Conservation (phyloP, 1,140 invertebrate species). For the Drosophila busckii region DNA sequence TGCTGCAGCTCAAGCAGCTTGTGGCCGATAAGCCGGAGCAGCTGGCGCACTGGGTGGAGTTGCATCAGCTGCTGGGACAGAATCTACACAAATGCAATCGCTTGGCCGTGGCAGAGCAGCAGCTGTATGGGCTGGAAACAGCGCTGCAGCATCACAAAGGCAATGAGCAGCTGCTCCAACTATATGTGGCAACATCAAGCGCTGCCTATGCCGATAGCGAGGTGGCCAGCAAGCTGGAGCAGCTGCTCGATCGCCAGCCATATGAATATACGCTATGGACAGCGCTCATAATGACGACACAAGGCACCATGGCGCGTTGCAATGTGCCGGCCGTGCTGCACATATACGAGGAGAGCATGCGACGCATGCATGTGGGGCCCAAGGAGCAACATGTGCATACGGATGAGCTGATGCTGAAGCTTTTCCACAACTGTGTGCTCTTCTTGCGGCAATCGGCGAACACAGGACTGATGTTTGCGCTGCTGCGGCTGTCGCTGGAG, state of each 20-base stretch:
- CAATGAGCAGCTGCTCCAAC: slow-evolving; percentile 81
- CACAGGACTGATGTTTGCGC: slow-evolving; percentile 83
- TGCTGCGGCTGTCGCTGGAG: slow-evolving; percentile 82
- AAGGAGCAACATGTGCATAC: slow-evolving; percentile 29
- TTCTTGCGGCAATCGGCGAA: slow-evolving; percentile 84
- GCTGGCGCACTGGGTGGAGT: slow-evolving; percentile 30
- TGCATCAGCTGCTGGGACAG: slow-evolving; percentile 33
- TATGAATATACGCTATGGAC: slow-evolving; percentile 82
- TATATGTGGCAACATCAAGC: slow-evolving; percentile 53
- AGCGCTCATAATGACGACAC: slow-evolving; percentile 81
- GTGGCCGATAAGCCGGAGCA: slow-evolving; percentile 20
- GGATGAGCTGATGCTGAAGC: slow-evolving; percentile 79
- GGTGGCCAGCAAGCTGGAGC: slow-evolving; percentile 77
- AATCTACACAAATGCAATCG: slow-evolving; percentile 41
- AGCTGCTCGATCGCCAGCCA: slow-evolving; percentile 78
- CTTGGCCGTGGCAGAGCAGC: slow-evolving; percentile 44
- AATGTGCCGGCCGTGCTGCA: slow-evolving; percentile 81
- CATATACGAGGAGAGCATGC: slow-evolving; percentile 81
- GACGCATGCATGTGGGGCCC: slow-evolving; percentile 79
- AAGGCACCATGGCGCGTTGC: slow-evolving; percentile 83
- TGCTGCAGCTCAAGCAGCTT: slow-evolving; percentile 1
- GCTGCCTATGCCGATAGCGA: slow-evolving; percentile 66
- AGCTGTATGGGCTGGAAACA: slow-evolving; percentile 30
- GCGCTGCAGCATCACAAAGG: slow-evolving; percentile 79
- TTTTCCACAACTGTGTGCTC: slow-evolving; percentile 82